Base-by-base conservation (phyloP, 2,797 vertebrate genomes). In the Florisuga fusca region DNA sequence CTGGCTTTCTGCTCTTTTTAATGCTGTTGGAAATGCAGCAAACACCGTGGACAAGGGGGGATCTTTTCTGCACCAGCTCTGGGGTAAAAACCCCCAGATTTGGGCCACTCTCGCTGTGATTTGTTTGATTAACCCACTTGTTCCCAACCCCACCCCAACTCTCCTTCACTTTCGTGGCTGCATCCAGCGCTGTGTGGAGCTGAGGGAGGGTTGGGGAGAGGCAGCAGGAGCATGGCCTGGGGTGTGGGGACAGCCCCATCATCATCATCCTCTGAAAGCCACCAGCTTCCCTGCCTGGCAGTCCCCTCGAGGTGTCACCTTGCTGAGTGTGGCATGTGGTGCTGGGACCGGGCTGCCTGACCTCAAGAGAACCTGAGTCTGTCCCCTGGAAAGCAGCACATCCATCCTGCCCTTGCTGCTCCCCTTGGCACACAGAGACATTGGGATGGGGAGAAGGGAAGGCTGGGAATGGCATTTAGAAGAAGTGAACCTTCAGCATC, bases 231-330 rank as follows among this genome's bases (percentile, higher is more conserved):
- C 80, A 8, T 0, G 22, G 48, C 31, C 71, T 1, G 15, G 55
- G 68, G 11, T 5, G 25, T 62, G 36, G 25, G 2, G 4, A 3
- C 2, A 4, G 23, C 12, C 66, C 74, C 46, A 0, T 5, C 14
- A 0, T 5, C 14, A 0, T 0, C 34, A 4, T 4, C 46, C 34
- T 73, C 62, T 1, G 0, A 69, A 50, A 71, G 71, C 72, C 84
- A 36, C 34, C 36, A 8, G 19, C 53, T 7, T 4, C 46, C 69
- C 81, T 67, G 62, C n/a, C 66, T 46, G 27, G 66, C 43, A 4
- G 25, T 50, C 2, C 53, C 54, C 61, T 0, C 0, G 3, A 12
- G 72, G 12, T 53, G 64, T 61, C 77, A 76, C 85, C 57, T 50
- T 22, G 78, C 55, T 36, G 82, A 8, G 67, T 0, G 68, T 57